Evolutionary conservation across 2,888 invertebrate species (phyloP).

Genomic region (Drosophila kambysellisi): DNA sequence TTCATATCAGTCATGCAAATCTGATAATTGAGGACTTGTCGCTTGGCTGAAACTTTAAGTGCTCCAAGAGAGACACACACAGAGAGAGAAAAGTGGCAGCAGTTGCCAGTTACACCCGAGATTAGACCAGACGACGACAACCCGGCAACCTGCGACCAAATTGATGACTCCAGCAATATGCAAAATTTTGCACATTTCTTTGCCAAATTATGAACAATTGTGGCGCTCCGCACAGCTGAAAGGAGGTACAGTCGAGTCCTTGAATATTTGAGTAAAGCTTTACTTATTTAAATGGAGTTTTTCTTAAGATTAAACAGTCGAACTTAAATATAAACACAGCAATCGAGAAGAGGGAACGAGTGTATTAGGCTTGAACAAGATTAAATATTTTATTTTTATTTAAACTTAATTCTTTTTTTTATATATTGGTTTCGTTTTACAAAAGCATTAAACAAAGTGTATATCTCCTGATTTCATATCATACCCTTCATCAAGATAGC

Average conservation of each 20-base stretch:
- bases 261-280: neutral
- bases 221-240: constrained; percentile 39
- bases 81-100: constrained; percentile 10
- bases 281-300: neutral
- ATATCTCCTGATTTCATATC: neutral
- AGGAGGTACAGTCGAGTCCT: neutral
- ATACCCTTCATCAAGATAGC: neutral
- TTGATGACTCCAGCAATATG: constrained; percentile 67
- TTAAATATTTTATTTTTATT: too few relatives aligned
- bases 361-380: neutral
- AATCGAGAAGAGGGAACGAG: neutral
- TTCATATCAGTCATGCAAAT: constrained; percentile 78
- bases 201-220: constrained; percentile 60
- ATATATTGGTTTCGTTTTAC: neutral
- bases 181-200: constrained; percentile 55
- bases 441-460: neutral
- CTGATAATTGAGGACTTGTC: constrained; percentile 80
- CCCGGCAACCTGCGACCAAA: constrained; percentile 41
- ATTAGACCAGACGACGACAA: constrained; percentile 49
- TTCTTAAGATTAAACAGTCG: neutral
- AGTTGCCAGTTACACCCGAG: constrained; percentile 40
- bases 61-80: constrained; percentile 24
- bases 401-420: neutral
- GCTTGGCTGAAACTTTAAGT: constrained; percentile 75
- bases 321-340: neutral